Percentiles rank a stretch among this genome's conserved stretches.
Conservation (phyloP, 35 echinoderm and acorn worm species). For the Amphiura filiformis region DNA sequence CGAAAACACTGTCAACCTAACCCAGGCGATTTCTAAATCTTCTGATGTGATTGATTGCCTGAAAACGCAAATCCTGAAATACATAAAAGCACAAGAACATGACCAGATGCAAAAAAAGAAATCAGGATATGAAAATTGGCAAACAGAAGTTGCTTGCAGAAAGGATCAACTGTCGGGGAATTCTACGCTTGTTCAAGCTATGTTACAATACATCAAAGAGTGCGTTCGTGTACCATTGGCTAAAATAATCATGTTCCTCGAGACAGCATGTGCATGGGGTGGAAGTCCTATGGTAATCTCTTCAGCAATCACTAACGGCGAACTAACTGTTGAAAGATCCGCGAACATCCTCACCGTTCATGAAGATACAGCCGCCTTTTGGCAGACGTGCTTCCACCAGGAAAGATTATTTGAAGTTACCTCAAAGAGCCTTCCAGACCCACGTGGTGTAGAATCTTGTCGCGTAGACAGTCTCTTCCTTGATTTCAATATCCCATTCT, state of each 20-base stretch:
- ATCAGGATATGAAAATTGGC: neutral
- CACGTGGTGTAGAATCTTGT: conserved; percentile 30
- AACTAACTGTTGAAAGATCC: too few species aligned
- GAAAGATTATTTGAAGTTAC: conserved; percentile 3
- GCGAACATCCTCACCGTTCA: too few species aligned
- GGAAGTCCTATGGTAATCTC: neutral
- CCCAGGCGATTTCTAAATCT: neutral
- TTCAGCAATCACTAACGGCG: neutral
- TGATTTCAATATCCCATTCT: conserved; percentile 9
- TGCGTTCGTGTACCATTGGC: neutral
- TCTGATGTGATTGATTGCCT: neutral
- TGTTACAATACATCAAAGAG: conserved; percentile 21
- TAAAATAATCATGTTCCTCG: conserved; percentile 23
- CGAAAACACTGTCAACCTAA: neutral
- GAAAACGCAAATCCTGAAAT: conserved; percentile 6
- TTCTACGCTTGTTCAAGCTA: conserved; percentile 9
- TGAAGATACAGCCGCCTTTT: neutral
- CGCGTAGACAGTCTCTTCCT: neutral
- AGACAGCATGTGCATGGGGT: conserved; percentile 14
- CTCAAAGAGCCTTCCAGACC: neutral
- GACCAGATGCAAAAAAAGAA: too few species aligned
- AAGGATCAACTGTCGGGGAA: conserved; percentile 6
- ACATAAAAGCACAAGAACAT: conserved; percentile 6
- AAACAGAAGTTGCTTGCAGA: conserved; percentile 16
- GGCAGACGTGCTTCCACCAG: conserved; percentile 4